A percentile compares a stretch with the other conserved stretches of the same genome.
Evolutionary conservation across 1,140 invertebrate species (phyloP).

Genomic region (Glossosoma conforme): DNA sequence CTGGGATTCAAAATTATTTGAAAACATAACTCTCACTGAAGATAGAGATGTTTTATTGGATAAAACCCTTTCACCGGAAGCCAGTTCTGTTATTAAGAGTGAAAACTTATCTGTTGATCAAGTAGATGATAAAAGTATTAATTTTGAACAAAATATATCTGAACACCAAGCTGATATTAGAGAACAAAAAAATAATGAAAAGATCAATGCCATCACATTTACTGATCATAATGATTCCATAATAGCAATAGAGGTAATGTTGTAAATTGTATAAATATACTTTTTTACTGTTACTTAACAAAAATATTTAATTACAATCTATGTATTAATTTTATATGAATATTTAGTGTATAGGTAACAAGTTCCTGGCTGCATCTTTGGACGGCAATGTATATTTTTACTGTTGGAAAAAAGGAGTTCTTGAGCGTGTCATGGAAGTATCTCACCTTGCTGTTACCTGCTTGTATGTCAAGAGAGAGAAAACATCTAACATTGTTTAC

Average conservation of each 20-base stretch:
- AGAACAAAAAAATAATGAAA: conserved; percentile 12
- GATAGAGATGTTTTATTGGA: conserved; percentile 16
- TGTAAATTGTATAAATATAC: not conserved
- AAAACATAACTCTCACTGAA: conserved; percentile 20
- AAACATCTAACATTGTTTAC: conserved; percentile 49
- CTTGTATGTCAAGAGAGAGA: conserved; percentile 46
- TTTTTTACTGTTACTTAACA: conserved; percentile 1
- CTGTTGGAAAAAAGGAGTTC: conserved; percentile 40
- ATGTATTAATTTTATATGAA: not conserved
- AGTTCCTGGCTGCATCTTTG: conserved; percentile 50
- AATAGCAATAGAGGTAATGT: conserved; percentile 24
- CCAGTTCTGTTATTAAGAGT: too few species aligned
- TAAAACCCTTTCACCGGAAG: conserved; percentile 3
- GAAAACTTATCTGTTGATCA: too few species aligned
- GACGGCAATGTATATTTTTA: conserved; percentile 55
- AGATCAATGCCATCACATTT: conserved; percentile 6
- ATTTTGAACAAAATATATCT: too few species aligned
- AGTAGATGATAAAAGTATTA: too few species aligned
- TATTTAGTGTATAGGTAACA: conserved; percentile 43
- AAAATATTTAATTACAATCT: not conserved
- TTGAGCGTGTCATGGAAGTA: conserved; percentile 44
- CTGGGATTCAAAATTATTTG: conserved; percentile 27
- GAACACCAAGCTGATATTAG: too few species aligned
- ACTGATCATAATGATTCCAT: conserved; percentile 23
- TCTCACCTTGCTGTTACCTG: conserved; percentile 55